These are phyloP conservation scores for Brachynemurus nebulosus DNA, from an alignment of 2,888 invertebrate species.

Conservation along the genomic window DNA sequence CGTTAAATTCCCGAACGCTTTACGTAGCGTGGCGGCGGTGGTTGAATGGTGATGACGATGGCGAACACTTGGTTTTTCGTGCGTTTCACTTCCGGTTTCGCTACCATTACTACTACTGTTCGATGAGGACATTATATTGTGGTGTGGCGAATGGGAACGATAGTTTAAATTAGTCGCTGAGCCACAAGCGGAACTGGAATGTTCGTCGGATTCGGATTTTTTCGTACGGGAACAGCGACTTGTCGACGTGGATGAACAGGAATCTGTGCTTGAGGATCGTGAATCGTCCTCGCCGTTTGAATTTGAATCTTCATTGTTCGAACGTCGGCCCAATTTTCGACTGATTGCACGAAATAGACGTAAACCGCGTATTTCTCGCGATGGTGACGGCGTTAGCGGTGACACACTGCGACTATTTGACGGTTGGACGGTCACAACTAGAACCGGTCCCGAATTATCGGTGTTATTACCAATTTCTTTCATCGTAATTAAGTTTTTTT, in stretches of 20 bases:
- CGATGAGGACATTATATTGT: no score
- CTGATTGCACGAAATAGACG: conserved; percentile 52
- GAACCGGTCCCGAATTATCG: conserved; percentile 16
- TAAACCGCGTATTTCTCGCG: conserved; percentile 41
- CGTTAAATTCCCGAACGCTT: conserved; percentile 55
- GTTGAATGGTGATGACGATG: conserved; percentile 30
- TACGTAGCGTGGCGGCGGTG: conserved; percentile 44
- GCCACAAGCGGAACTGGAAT: conserved; percentile 7
- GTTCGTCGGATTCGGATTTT: conserved; percentile 19
- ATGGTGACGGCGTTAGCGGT: conserved; percentile 37
- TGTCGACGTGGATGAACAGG: conserved; percentile 29
- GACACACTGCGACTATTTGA: conserved; percentile 29
- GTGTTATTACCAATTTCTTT: no score
- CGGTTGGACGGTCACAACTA: conserved; percentile 22
- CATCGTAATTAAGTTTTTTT: no score
- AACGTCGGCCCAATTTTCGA: conserved; percentile 42
- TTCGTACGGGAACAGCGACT: conserved; percentile 19
- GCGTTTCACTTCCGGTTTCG: conserved; percentile 48
- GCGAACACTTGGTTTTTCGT: conserved; percentile 22
- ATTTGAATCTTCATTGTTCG: conserved; percentile 32
- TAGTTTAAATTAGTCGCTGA: conserved; percentile 26
- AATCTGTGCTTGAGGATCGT: conserved; percentile 34
- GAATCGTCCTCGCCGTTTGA: conserved; percentile 34
- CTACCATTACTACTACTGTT: conserved; percentile 31
- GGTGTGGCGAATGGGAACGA: conserved; percentile 29